phyloP scores from a whole-genome alignment of 35 echinoderm and acorn worm genomes.

The Patiria miniata region DNA sequence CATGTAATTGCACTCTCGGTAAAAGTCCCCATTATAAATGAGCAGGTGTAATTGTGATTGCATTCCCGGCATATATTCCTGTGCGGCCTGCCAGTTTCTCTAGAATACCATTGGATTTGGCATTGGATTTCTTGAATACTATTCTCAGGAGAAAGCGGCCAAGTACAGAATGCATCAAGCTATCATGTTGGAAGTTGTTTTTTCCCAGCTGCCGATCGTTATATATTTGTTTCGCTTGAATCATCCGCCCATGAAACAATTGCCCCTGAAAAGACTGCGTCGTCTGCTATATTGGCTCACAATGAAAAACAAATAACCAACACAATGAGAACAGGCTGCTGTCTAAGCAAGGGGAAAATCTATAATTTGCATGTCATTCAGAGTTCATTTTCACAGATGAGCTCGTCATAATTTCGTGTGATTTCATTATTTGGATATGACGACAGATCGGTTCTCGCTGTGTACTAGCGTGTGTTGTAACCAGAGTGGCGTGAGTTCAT shows the following conservation, averaged over 20 bases:
- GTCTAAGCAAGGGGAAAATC: slow-evolving; percentile 14
- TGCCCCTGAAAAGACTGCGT: neutral
- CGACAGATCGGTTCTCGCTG: neutral
- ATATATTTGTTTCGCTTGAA: neutral
- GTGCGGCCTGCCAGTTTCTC: no score
- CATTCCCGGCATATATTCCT: no score
- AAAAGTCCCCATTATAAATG: no score
- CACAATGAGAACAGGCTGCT: neutral
- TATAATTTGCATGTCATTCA: slow-evolving; percentile 10
- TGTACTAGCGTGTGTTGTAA: neutral
- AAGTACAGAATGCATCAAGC: no score
- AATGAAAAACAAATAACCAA: slow-evolving; percentile 4
- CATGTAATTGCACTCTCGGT: no score
- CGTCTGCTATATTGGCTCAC: neutral
- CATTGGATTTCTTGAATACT: no score
- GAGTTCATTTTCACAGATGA: slow-evolving; percentile 26
- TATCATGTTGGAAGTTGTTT: no score
- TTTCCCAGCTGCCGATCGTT: no score
- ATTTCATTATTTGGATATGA: neutral
- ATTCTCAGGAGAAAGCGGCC: no score
- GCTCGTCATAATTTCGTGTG: slow-evolving; percentile 14
- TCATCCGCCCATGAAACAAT: slow-evolving; percentile 22
- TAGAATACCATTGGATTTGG: no score
- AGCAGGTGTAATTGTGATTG: no score
- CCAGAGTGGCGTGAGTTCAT: slow-evolving; percentile 6